Base-by-base conservation (phyloP, 2,797 vertebrate genomes). In the Nannoperca obscura region DNA sequence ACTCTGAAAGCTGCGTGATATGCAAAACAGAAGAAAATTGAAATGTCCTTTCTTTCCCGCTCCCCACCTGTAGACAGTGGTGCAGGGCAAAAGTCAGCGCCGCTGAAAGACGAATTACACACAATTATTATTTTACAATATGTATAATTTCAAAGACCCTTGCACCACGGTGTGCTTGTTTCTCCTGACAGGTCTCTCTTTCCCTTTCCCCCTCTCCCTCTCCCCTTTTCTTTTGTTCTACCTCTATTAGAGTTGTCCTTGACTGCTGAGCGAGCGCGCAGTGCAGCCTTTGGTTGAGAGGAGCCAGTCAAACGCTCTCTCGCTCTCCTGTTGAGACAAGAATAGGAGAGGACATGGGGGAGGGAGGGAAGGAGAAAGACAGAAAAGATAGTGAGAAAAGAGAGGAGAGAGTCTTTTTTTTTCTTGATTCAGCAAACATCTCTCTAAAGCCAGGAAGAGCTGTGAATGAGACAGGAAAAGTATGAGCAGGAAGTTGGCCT, bases 171-270 rank as follows among this genome's bases (percentile, higher is more conserved):
- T 42, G 8, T 64, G 84, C 82, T 81, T 87, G 84, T 86, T 81
- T 83, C 74, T 55, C 75, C 72, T 42, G n/a, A 36, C 79, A 69
- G 22, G 60, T 50, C 73, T 77, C 75, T 66, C 63, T 59, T 47
- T 78, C 63, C 82, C 63, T 59, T 47, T 78, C 63, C 82, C 60
- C 44, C 65, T 68, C 70, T 74, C 47, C 59, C 71, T 71, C 79
- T 59, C 74, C 77, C 76, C 73, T 64, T 70, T 87, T 76, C 92
- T 94, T 94, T 94, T 93, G 93, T 93, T 91, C 92, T 89, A 76
- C 81, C 74, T 89, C 93, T 87, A 91, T 94, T 89, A 92, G 88
- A 88, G 88, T 89, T 59, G 82, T 91, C 89, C 91, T 95, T 94
- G 89, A 92, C 90, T 90, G 88, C 58, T 34, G 73, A 85, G 86